Evolutionary conservation across 2,888 invertebrate species (phyloP).

Genomic region (Thyatira batis): DNA sequence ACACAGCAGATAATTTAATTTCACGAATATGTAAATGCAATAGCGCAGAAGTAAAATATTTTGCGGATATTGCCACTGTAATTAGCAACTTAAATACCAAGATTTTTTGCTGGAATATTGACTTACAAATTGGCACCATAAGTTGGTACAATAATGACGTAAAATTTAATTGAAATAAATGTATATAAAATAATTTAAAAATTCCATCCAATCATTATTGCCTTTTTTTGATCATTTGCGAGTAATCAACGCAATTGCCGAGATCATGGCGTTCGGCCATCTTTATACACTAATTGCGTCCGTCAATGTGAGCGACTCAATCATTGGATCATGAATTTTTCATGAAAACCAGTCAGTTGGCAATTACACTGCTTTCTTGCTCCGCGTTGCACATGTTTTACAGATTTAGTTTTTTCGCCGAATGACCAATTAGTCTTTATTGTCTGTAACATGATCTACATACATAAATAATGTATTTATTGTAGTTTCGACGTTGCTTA

Average conservation of each 20-base stretch:
- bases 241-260: constrained; percentile 25
- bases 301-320: constrained; percentile 58
- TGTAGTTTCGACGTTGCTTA: not conserved
- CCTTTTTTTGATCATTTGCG: constrained; percentile 19
- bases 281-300: constrained; percentile 51
- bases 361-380: constrained; percentile 50
- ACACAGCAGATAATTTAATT: too few species aligned
- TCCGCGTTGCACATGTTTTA: constrained; percentile 32
- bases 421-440: constrained; percentile 58
- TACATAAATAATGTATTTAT: constrained; percentile 1
- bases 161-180: not conserved
- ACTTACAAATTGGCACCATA: not conserved
- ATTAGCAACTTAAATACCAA: too few species aligned
- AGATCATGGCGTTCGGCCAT: constrained; percentile 29
- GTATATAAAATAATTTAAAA: not conserved
- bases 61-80: too few species aligned
- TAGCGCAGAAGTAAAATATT: too few species aligned
- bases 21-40: too few species aligned
- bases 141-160: not conserved
- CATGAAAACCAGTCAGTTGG: constrained; percentile 63
- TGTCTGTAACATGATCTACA: constrained; percentile 38
- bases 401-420: constrained; percentile 47
- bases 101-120: too few species aligned
- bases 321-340: constrained; percentile 69
- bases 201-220: constrained; percentile 8